A percentile compares a stretch with the other conserved stretches of the same genome.
phyloP scores from a whole-genome alignment of 2,113 vertebrate species.

The Neolamprologus toae region DNA sequence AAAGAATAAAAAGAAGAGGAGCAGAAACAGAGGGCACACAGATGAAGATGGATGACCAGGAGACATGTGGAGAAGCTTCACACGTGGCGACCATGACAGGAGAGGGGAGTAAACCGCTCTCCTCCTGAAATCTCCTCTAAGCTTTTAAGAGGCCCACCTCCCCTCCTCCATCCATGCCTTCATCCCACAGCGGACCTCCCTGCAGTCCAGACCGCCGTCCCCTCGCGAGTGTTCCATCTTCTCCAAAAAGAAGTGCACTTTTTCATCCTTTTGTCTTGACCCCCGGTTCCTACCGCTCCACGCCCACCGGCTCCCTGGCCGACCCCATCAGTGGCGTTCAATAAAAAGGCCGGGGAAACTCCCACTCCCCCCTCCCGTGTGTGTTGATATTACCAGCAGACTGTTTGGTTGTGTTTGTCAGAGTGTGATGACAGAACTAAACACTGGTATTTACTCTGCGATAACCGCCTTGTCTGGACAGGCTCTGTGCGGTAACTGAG shows the following conservation, averaged over 20 bases:
- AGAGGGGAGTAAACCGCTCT: constrained; percentile 18
- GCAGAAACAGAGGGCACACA: background rate
- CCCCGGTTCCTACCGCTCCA: background rate
- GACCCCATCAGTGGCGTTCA: background rate
- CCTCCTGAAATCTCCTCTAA: background rate
- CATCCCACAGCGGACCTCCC: constrained; percentile 24
- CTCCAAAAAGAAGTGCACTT: background rate
- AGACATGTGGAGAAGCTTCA: constrained; percentile 27
- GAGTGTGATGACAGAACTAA: constrained; percentile 55
- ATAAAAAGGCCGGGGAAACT: constrained; percentile 24
- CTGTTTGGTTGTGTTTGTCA: constrained; percentile 62
- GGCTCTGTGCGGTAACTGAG: constrained; percentile 15
- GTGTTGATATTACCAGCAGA: constrained; percentile 58
- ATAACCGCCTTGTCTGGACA: constrained; percentile 54
- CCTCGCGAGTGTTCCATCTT: background rate
- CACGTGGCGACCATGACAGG: constrained; percentile 29
- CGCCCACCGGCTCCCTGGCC: background rate
- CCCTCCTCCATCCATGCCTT: background rate
- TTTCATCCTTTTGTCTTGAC: background rate
- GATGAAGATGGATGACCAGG: background rate
- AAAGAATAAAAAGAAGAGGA: background rate
- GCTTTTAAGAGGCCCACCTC: constrained; percentile 22
- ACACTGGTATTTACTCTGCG: constrained; percentile 45
- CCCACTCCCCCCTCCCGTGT: background rate
- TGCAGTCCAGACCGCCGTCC: constrained; percentile 7